A percentile compares a stretch with the other conserved stretches of the same genome.
phyloP scores from a whole-genome alignment of 2,797 vertebrate species.

The Chelmon rostratus region DNA sequence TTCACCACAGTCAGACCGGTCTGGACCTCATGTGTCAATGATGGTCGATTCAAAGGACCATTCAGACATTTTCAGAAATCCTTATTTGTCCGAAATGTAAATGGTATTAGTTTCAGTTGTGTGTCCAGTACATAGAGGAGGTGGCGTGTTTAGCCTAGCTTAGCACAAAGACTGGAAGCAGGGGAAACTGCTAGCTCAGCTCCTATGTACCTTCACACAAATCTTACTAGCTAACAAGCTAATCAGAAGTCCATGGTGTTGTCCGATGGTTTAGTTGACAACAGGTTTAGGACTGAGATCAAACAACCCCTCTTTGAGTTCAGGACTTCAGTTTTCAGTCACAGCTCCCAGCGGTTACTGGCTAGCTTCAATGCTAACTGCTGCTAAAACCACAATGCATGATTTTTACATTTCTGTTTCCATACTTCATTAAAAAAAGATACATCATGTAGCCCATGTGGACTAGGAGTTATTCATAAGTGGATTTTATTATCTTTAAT shows the following conservation, averaged over 20 bases:
- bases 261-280: not conserved
- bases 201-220: not conserved
- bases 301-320: not conserved
- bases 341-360: not conserved
- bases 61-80: slow-evolving; percentile 14
- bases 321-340: not conserved
- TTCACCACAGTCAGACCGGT: not conserved
- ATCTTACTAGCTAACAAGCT: slow-evolving; percentile 8
- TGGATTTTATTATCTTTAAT: not conserved
- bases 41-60: slow-evolving; percentile 8
- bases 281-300: not conserved
- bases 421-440: not conserved
- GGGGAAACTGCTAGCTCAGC: slow-evolving; percentile 9
- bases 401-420: not conserved
- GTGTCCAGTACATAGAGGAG: not conserved
- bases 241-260: not conserved
- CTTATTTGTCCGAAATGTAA: not conserved
- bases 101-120: not conserved
- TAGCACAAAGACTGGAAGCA: slow-evolving; percentile 23
- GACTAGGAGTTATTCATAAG: not conserved
- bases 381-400: not conserved
- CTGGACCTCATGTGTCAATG: slow-evolving; percentile 9
- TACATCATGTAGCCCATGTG: not conserved
- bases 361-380: slow-evolving; percentile 8
- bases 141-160: slow-evolving; percentile 7